These are phyloP conservation scores for Abrostola triplasia DNA, from an alignment of 2,888 invertebrate species.

Conservation along the genomic window DNA sequence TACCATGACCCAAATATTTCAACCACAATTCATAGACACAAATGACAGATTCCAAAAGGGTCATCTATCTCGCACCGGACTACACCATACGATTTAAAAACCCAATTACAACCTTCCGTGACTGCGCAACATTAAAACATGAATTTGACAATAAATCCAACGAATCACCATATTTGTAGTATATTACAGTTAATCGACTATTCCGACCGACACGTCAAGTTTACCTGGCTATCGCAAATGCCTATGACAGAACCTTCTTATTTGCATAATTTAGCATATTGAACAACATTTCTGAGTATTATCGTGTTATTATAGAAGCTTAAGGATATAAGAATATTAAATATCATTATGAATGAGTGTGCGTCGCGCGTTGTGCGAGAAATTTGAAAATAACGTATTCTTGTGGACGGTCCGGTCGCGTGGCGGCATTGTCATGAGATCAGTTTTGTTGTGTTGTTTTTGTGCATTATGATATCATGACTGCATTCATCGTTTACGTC, in stretches of 20 bases:
- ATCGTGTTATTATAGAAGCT: slow-evolving; percentile 13
- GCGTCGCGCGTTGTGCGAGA: slow-evolving; percentile 8
- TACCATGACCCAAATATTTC: slow-evolving; percentile 20
- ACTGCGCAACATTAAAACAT: slow-evolving; percentile 30
- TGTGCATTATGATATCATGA: slow-evolving; percentile 36
- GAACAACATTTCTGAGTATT: slow-evolving; percentile 26
- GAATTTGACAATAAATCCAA: slow-evolving; percentile 22
- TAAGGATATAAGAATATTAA: slow-evolving; percentile 19
- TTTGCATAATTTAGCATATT: slow-evolving; percentile 22
- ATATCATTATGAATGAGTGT: slow-evolving; percentile 31
- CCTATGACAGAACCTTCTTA: slow-evolving; percentile 14
- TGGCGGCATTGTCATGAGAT: slow-evolving; percentile 15
- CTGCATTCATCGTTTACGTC: slow-evolving; percentile 25
- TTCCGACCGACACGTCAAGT: slow-evolving; percentile 13
- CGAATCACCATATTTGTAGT: slow-evolving; percentile 1
- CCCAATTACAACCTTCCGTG: slow-evolving; percentile 50
- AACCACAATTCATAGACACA: slow-evolving; percentile 32
- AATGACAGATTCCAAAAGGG: slow-evolving; percentile 24
- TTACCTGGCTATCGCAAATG: slow-evolving; percentile 2
- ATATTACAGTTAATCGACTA: slow-evolving; percentile 8
- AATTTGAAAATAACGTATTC: slow-evolving; percentile 35
- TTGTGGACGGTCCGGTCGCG: not conserved
- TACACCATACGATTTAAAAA: slow-evolving; percentile 25
- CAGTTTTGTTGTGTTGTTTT: slow-evolving; percentile 16
- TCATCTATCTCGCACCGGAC: slow-evolving; percentile 34